Conservation (phyloP, 2,797 vertebrate genomes). For the Cyprinella venusta region DNA sequence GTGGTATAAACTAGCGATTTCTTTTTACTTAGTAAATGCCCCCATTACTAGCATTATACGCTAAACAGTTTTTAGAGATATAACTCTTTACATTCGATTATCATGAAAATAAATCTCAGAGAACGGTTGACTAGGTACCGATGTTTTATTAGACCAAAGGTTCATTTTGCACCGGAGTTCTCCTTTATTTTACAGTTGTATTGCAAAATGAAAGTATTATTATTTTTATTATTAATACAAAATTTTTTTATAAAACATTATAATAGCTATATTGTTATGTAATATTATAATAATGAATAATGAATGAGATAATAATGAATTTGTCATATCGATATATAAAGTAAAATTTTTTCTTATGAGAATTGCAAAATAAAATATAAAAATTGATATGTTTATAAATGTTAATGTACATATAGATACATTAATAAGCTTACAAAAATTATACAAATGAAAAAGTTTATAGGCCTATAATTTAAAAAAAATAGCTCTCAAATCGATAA, state of each 20-base stretch:
- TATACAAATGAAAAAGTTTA: not conserved
- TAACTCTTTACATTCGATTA: no score
- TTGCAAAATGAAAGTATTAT: not conserved
- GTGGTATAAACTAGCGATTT: no score
- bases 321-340: not conserved
- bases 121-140: no score
- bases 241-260: not conserved
- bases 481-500: no score
- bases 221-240: not conserved
- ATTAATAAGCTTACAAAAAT: not conserved
- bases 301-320: not conserved
- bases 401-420: not conserved
- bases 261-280: not conserved
- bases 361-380: not conserved
- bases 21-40: no score
- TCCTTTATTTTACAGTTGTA: not conserved
- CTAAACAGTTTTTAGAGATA: no score
- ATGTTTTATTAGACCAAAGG: no score
- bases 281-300: not conserved
- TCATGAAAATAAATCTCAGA: no score
- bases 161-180: no score
- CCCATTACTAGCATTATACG: no score
- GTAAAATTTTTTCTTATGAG: not conserved
- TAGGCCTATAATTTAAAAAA: no score
- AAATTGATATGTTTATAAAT: not conserved